Evolutionary conservation across 2,113 vertebrate species (phyloP), one percentile per base, ranked within the genome.

Genomic region (Ictalurus punctatus): DNA sequence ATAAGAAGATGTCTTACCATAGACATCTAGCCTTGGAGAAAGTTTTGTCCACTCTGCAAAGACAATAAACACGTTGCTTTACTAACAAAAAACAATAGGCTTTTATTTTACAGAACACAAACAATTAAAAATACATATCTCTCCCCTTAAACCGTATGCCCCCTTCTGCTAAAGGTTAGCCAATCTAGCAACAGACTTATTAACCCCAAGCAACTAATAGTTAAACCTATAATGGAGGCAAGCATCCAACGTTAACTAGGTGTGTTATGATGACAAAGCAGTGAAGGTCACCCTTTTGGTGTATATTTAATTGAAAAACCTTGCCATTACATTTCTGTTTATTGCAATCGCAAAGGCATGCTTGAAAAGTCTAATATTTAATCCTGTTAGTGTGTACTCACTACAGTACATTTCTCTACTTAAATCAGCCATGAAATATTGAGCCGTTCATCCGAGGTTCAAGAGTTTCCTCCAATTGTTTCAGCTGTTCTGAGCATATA

Each of bases 31-130:
- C 93, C 83, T 91, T 94, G 89, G 93, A 94, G 88, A 94, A 94
- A 87, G 86, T 93, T 92, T 93, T 95, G 92, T 96, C 94, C 52
- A 91, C 90, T 87, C 95, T 96, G 86, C 4, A 92, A 74, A 91
- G 59, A 94, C 63, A 92, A 73, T 91, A 80, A 90, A 37, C 1
- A 44, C 84, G 59, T 1, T 71, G 21, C 34, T 27, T 74, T 21
- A 85, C 21, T 44, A 7, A 44, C n/a, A 34, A 56, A 65, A 48
- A 85, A 84, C 34, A 54, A 85, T 5, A 67, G 12, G 2, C 19
- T 10, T 63, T 25, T 25, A 83, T 65, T n/a, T 85, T 54, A 58
- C 40, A 85, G 65, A 30, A 73, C 27, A 30, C 44, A 69, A 44
- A 40, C 27, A 16, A 30, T 81, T 56, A n/a, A 16, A 52, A n/a